phyloP scores from a whole-genome alignment of 1,140 invertebrate genomes.

The Ceratosolen solmsi region DNA sequence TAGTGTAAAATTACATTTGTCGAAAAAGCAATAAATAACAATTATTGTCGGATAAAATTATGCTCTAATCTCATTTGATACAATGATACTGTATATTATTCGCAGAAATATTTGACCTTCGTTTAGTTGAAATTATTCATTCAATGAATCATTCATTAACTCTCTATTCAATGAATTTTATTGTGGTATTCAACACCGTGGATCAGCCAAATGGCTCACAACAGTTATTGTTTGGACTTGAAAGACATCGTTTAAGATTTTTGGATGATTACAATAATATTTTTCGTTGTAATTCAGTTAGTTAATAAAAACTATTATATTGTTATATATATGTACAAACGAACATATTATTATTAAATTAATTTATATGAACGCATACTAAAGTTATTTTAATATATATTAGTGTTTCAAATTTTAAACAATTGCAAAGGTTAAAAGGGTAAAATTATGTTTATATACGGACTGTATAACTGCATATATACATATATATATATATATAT shows the following conservation, averaged over 20 bases:
- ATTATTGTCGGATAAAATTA: background rate
- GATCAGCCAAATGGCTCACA: slow-evolving; percentile 15
- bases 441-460: too few species aligned
- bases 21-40: too few species aligned
- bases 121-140: slow-evolving; percentile 40
- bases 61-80: background rate
- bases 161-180: slow-evolving; percentile 45
- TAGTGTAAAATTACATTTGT: too few species aligned
- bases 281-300: background rate
- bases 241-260: slow-evolving; percentile 35
- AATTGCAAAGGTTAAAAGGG: too few species aligned
- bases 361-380: slow-evolving; percentile 44
- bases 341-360: background rate
- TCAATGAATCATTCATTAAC: slow-evolving; percentile 48
- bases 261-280: slow-evolving; percentile 33
- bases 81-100: slow-evolving; percentile 14
- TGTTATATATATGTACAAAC: background rate
- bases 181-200: slow-evolving; percentile 23
- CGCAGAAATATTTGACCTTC: slow-evolving; percentile 41
- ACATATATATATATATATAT: too few species aligned
- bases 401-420: too few species aligned
- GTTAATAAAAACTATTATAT: background rate
- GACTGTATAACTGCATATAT: too few species aligned
- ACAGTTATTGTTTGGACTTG: slow-evolving; percentile 16
- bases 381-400: too few species aligned